These are phyloP conservation scores for Drosophila pseudoananassae DNA, from an alignment of 1,140 invertebrate species.

Conservation along the genomic window DNA sequence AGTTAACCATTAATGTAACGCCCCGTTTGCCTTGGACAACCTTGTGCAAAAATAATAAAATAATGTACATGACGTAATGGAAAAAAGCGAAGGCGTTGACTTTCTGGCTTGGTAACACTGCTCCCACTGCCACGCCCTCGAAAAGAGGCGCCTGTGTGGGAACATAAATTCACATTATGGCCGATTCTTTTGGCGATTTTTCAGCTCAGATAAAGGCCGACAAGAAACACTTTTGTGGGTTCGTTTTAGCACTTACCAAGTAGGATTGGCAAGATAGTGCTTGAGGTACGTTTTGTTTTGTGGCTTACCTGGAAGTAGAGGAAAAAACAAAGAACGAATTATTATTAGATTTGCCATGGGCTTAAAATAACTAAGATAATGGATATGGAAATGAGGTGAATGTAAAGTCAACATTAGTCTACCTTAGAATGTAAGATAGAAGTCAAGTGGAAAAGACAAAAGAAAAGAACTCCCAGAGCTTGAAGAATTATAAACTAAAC, in stretches of 20 bases:
- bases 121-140: slow-evolving; percentile 57
- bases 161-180: slow-evolving; percentile 65
- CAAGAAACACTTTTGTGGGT: slow-evolving; percentile 41
- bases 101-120: slow-evolving; percentile 28
- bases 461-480: neutral
- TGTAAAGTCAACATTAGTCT: slow-evolving; percentile 21
- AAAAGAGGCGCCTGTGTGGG: slow-evolving; percentile 51
- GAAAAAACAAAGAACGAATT: slow-evolving; percentile 42
- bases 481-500: neutral
- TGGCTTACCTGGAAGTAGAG: slow-evolving; percentile 62
- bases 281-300: slow-evolving; percentile 28
- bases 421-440: slow-evolving; percentile 2
- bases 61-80: slow-evolving; percentile 68
- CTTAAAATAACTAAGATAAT: slow-evolving; percentile 14
- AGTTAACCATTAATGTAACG: slow-evolving; percentile 78
- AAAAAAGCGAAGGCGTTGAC: slow-evolving; percentile 64
- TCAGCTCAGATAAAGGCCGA: slow-evolving; percentile 49
- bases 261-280: slow-evolving; percentile 59
- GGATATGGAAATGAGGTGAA: slow-evolving; percentile 35
- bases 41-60: slow-evolving; percentile 61
- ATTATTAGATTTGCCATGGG: slow-evolving; percentile 43
- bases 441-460: neutral
- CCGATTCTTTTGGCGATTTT: slow-evolving; percentile 68
- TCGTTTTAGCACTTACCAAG: slow-evolving; percentile 57
- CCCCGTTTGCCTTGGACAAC: slow-evolving; percentile 81